phyloP scores from a whole-genome alignment of 2,797 vertebrate genomes.

The Microctenopoma lineatum region DNA sequence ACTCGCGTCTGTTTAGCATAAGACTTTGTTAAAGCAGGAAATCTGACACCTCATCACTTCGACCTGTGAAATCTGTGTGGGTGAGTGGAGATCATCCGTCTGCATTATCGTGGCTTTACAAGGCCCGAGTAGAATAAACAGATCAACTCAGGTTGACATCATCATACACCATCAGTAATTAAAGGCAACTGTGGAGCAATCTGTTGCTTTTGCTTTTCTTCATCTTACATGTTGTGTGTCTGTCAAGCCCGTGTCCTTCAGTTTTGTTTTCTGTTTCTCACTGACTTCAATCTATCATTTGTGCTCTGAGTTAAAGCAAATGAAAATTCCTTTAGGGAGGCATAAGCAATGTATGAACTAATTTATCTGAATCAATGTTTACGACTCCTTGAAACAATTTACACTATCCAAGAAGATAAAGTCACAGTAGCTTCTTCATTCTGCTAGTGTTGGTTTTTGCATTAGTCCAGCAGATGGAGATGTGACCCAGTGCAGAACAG shows the following conservation, averaged over 20 bases:
- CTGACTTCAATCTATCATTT: no score
- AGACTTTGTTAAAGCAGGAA: constrained; percentile 48
- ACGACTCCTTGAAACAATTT: no score
- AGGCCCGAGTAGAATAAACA: constrained; percentile 33
- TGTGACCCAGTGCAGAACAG: background rate
- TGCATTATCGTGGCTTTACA: constrained; percentile 20
- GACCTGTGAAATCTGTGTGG: constrained; percentile 13
- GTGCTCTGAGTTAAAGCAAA: no score
- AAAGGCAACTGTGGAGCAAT: constrained; percentile 3
- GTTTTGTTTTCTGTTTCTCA: no score
- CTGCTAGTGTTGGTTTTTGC: background rate
- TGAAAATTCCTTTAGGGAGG: no score
- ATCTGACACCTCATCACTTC: constrained; percentile 56
- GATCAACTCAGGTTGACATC: constrained; percentile 21
- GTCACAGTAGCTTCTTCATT: background rate
- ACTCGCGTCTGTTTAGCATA: constrained; percentile 50
- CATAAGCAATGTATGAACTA: no score
- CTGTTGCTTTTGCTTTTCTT: background rate
- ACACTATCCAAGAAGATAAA: no score
- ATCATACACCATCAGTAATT: background rate
- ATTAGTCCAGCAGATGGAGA: constrained; percentile 50
- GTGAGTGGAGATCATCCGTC: constrained; percentile 16
- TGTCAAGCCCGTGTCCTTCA: no score
- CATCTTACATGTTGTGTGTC: no score
- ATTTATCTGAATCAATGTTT: no score